Percentiles rank a stretch among this genome's conserved stretches.
Evolutionary conservation across 2,113 vertebrate species (phyloP).

Genomic region (Cavia porcellus): DNA sequence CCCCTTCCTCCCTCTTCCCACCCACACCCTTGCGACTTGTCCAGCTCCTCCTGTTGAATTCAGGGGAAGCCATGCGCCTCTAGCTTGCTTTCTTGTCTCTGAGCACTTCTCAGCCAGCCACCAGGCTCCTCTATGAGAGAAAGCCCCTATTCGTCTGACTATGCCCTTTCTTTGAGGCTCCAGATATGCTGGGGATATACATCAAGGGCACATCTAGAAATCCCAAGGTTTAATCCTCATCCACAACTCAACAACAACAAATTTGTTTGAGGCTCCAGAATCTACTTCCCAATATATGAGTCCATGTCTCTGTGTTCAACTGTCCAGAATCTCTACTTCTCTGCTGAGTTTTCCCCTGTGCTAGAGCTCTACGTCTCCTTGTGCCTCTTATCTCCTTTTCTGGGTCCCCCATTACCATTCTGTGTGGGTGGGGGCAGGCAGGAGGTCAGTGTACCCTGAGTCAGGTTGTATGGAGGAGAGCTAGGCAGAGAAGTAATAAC

Average conservation of each 20-base stretch:
- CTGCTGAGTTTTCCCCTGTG: not conserved
- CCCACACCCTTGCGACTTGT: not conserved
- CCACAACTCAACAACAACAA: not conserved
- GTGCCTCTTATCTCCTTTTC: not conserved
- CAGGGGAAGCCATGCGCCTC: not conserved
- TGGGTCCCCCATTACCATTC: not conserved
- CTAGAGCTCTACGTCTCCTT: too few species aligned
- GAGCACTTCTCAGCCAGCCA: not conserved
- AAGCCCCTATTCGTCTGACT: not conserved
- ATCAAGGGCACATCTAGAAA: not conserved
- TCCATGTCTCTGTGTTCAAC: not conserved
- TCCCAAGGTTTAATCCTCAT: not conserved
- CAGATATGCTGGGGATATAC: not conserved
- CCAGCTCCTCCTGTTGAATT: not conserved
- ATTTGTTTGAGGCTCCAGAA: not conserved
- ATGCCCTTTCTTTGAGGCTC: not conserved
- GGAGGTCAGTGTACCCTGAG: not conserved
- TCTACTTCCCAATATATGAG: not conserved
- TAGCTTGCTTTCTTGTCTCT: not conserved
- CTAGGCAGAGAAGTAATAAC: not conserved
- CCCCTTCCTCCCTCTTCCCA: not conserved
- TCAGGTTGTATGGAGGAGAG: not conserved
- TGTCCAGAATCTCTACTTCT: not conserved
- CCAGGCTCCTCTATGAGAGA: not conserved
- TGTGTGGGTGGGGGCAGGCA: not conserved